Evolutionary conservation across 2,888 invertebrate genomes (phyloP).

Genomic region (Acrocera orbiculus): DNA sequence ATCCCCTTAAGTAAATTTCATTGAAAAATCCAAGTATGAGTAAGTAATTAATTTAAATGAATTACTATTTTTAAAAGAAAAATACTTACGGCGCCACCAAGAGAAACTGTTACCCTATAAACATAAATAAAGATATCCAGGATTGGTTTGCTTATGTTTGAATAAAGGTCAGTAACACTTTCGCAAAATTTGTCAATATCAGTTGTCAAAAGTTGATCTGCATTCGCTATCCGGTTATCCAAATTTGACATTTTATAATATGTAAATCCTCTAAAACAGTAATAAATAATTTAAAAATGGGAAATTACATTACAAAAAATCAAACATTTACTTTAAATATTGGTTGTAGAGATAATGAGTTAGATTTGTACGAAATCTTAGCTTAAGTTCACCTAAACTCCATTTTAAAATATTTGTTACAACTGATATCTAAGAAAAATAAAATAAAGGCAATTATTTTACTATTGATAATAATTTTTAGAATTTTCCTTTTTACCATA

Average conservation of each 20-base stretch:
- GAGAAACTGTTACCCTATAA: slow-evolving; percentile 66
- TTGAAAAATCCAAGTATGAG: too few relatives aligned
- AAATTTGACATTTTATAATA: slow-evolving; percentile 94
- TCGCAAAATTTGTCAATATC: slow-evolving; percentile 97
- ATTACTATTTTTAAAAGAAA: too few relatives aligned
- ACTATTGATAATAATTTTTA: slow-evolving; percentile 20
- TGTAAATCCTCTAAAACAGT: slow-evolving; percentile 57
- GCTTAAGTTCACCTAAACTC: slow-evolving; percentile 83
- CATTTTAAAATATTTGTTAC: slow-evolving; percentile 90
- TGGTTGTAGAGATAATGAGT: slow-evolving; percentile 74
- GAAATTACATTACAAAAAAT: slow-evolving; percentile 1
- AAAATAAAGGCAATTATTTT: slow-evolving; percentile 7
- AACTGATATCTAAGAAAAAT: slow-evolving; percentile 59
- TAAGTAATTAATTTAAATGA: too few relatives aligned
- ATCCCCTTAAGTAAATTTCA: too few relatives aligned
- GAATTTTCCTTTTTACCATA: slow-evolving; percentile 37
- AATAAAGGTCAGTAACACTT: slow-evolving; percentile 86
- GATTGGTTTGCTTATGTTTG: slow-evolving; percentile 88
- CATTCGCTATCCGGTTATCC: slow-evolving; percentile 87
- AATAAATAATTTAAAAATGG: slow-evolving; percentile 12
- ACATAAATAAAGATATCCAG: slow-evolving; percentile 90
- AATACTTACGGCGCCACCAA: slow-evolving; percentile 60
- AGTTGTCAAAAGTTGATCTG: slow-evolving; percentile 87
- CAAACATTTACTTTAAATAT: slow-evolving; percentile 65
- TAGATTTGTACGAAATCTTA: slow-evolving; percentile 76